Percentiles rank a stretch among this genome's conserved stretches.
Evolutionary conservation across 2,113 vertebrate species (phyloP).

Genomic region (Tachysurus vachellii): DNA sequence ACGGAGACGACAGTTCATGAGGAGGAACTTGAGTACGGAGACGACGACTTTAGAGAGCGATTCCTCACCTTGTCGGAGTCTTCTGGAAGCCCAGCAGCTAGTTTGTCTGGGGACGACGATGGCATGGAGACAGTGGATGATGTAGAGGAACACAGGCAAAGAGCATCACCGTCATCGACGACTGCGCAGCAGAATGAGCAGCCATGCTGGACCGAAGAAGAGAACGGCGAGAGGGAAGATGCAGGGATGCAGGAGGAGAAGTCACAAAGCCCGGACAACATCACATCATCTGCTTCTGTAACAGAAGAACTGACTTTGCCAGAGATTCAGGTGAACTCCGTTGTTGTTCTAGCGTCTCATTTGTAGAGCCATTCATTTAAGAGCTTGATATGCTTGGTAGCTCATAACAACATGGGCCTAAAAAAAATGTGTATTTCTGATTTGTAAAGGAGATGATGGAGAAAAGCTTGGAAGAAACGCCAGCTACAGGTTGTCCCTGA

Average conservation of each 20-base stretch:
- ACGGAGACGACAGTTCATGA: constrained; percentile 9
- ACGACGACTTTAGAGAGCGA: constrained; percentile 15
- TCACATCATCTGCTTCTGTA: constrained; percentile 75
- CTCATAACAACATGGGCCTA: too few relatives aligned
- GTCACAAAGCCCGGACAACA: constrained; percentile 72
- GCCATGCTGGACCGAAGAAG: not conserved
- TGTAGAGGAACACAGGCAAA: not conserved
- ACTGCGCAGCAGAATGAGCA: not conserved
- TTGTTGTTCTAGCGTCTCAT: not conserved
- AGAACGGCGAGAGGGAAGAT: not conserved
- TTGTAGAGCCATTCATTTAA: not conserved
- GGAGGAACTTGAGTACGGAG: constrained; percentile 24
- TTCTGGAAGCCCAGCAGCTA: constrained; percentile 50
- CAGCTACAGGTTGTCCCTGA: constrained; percentile 40
- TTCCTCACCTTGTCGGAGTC: constrained; percentile 58
- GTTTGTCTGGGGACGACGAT: constrained; percentile 27
- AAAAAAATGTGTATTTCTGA: not conserved
- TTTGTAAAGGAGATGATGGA: constrained; percentile 79
- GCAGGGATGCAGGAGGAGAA: not conserved
- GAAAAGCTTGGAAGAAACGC: constrained; percentile 78
- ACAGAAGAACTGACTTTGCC: constrained; percentile 73
- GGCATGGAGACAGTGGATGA: constrained; percentile 31
- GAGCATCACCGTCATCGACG: not conserved
- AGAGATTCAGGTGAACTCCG: not conserved
- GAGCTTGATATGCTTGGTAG: too few relatives aligned